Base-by-base conservation (phyloP, 2,113 vertebrate species). In the Salvelinus fontinalis region DNA sequence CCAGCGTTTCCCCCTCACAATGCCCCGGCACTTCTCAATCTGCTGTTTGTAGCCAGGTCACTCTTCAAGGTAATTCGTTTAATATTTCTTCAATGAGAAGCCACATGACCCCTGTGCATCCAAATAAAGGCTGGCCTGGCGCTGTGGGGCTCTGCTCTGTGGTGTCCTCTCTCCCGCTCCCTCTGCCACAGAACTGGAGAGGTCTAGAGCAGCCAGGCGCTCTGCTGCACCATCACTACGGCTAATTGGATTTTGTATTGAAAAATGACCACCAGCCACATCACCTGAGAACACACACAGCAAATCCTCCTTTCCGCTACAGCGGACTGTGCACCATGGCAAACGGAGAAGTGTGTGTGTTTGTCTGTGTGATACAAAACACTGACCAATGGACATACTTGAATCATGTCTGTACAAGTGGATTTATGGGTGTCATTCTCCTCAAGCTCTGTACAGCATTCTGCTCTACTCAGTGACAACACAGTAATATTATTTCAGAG, bases 31-130 rank as follows among this genome's bases (percentile, higher is more conserved):
- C 89, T 88, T 84, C 86, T 76, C 89, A 89, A 87, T 85, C 86
- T 87, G 83, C 89, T 83, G 77, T 85, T 88, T 90, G 88, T 91
- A 90, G 89, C 91, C 84, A 88, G 84, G 88, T 88, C 85, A 88
- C 91, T 90, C 92, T 93, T 91, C 85, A 87, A 92, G 86, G 91
- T 93, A 94, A 94, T 94, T 93, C 93, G 92, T 91, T 92, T 91
- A 94, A 93, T 94, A 93, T 93, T 92, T 90, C 93, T 94, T 94
- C 92, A 93, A 93, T 94, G 94, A 90, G 86, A 92, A 92, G 87
- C 88, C 89, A 86, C 86, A 88, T 91, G 91, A 90, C 89, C 90
- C 89, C 92, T 73, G 85, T 87, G 86, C 90, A 84, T 90, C 85
- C 91, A 86, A 90, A 93, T 93, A 93, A 93, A 93, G 93, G 84